These are phyloP conservation scores for Poecilobothrus nobilitatus DNA, from an alignment of 2,888 invertebrate genomes.

Conservation along the genomic window DNA sequence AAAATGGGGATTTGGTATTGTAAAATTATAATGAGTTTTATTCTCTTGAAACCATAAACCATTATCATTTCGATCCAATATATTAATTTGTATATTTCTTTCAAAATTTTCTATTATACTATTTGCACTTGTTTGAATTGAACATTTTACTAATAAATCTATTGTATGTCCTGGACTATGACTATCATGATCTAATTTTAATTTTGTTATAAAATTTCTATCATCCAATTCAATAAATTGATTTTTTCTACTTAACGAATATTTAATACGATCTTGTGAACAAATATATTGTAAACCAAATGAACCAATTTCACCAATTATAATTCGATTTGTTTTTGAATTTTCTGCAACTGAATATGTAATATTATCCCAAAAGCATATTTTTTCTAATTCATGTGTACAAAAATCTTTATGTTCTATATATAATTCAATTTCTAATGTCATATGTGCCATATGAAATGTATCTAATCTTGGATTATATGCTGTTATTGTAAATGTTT, in stretches of 20 bases:
- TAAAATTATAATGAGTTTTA: constrained; percentile 19
- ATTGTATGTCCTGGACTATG: constrained; percentile 39
- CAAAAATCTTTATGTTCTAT: constrained; percentile 31
- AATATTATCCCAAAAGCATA: constrained; percentile 38
- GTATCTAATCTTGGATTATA: constrained; percentile 13
- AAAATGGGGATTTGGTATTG: constrained; percentile 35
- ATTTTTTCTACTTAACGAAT: constrained; percentile 38
- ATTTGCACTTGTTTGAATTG: constrained; percentile 33
- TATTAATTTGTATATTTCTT: constrained; percentile 44
- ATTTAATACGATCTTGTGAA: constrained; percentile 45
- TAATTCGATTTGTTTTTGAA: constrained; percentile 27
- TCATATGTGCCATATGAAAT: constrained; percentile 33
- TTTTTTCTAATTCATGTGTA: constrained; percentile 30
- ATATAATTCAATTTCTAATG: constrained; percentile 35
- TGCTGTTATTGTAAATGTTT: constrained; percentile 32
- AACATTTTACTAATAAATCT: constrained; percentile 42
- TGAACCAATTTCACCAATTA: constrained; percentile 44
- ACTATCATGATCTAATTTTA: constrained; percentile 44
- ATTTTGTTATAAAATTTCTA: constrained; percentile 41
- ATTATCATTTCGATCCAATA: constrained; percentile 88
- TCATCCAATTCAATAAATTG: constrained; percentile 41
- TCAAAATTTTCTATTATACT: constrained; percentile 24
- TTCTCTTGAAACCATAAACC: constrained; percentile 62
- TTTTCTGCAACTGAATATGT: constrained; percentile 36
- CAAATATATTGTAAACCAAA: constrained; percentile 45